Evolutionary conservation across 2,888 invertebrate genomes (phyloP).

Genomic region (Melinaea marsaeus): DNA sequence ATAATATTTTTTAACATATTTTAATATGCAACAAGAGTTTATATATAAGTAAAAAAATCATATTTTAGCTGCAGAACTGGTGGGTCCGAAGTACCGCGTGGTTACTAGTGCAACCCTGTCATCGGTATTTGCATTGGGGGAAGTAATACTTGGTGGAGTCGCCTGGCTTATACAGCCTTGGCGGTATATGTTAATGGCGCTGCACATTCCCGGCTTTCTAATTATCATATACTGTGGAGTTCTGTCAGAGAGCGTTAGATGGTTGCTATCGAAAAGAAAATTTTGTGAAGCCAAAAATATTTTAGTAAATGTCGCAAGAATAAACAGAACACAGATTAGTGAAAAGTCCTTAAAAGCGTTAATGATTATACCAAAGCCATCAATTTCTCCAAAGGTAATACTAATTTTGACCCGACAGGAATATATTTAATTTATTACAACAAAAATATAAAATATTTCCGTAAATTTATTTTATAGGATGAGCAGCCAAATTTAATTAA

Average conservation of each 20-base stretch:
- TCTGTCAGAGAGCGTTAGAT: slow-evolving; percentile 81
- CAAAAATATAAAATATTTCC: too few species aligned
- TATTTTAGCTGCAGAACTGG: slow-evolving; percentile 78
- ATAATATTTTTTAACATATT: background rate
- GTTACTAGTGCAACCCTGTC: slow-evolving; percentile 82
- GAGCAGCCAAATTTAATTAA: slow-evolving; percentile 28
- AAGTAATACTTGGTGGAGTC: slow-evolving; percentile 80
- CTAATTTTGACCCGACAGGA: background rate
- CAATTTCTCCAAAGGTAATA: slow-evolving; percentile 10
- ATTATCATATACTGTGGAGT: slow-evolving; percentile 82
- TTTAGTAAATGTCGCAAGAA: slow-evolving; percentile 20
- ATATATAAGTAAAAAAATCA: too few species aligned
- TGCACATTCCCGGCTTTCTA: slow-evolving; percentile 83
- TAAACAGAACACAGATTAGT: slow-evolving; percentile 24
- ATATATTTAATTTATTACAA: too few species aligned
- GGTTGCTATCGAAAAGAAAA: slow-evolving; percentile 83
- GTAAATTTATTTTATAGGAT: slow-evolving; percentile 8
- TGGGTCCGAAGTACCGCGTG: slow-evolving; percentile 84
- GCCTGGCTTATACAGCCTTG: slow-evolving; percentile 84
- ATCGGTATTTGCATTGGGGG: slow-evolving; percentile 84
- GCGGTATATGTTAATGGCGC: slow-evolving; percentile 80
- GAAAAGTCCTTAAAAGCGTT: slow-evolving; percentile 56
- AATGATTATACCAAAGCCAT: slow-evolving; percentile 41
- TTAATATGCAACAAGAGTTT: background rate
- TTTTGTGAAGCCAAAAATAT: slow-evolving; percentile 79